A percentile compares a stretch with the other conserved stretches of the same genome.
These are phyloP conservation scores for Malaclemys terrapin DNA, from an alignment of 2,113 vertebrate species.

Conservation along the genomic window DNA sequence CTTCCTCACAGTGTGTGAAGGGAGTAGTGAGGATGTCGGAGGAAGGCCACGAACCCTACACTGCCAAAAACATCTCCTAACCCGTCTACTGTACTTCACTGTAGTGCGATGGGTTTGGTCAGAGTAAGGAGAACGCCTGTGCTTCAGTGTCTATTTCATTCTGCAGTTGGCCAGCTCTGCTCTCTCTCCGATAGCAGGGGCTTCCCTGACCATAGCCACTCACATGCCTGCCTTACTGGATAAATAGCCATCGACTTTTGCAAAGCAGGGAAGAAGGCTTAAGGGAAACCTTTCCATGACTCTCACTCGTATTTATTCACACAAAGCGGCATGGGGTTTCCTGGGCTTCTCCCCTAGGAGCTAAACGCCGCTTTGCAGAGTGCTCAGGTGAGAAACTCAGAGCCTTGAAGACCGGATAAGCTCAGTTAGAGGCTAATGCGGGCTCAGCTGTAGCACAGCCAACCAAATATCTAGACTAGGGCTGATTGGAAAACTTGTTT, in stretches of 20 bases:
- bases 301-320: background rate
- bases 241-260: background rate
- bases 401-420: background rate
- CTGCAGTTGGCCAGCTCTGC: background rate
- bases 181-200: background rate
- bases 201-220: background rate
- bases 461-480: background rate
- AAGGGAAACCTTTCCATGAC: background rate
- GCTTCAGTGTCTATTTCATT: too few species aligned
- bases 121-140: background rate
- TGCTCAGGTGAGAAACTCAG: background rate
- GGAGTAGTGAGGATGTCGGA: background rate
- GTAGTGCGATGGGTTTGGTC: background rate
- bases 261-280: background rate
- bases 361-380: background rate
- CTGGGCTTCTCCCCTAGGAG: background rate
- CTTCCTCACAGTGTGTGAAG: background rate
- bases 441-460: too few species aligned
- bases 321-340: background rate
- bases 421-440: background rate
- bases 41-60: background rate
- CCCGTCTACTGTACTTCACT: background rate
- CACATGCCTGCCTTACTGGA: background rate
- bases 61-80: too few species aligned
- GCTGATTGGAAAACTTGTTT: fast-evolving